These are phyloP conservation scores for Nothocercus julius DNA, from an alignment of 2,113 vertebrate genomes.

Conservation along the genomic window DNA sequence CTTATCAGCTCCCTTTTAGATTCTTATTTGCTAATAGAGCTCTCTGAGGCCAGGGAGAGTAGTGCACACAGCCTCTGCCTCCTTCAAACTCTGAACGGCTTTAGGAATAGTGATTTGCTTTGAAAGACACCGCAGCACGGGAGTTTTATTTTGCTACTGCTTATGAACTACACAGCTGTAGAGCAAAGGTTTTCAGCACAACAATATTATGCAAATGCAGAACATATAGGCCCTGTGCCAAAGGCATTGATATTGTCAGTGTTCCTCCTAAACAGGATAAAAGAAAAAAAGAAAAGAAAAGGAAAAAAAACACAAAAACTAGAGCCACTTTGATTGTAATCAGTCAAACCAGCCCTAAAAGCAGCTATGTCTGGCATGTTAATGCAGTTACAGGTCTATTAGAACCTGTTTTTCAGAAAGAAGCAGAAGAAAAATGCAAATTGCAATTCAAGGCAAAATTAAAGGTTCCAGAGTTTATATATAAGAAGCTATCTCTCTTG, in stretches of 20 bases:
- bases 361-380: too few relatives aligned
- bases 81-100: not conserved
- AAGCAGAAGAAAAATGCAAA: not conserved
- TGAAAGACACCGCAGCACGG: accelerated
- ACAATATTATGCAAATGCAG: not conserved
- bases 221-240: not conserved
- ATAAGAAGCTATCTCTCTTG: not conserved
- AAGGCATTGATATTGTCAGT: not conserved
- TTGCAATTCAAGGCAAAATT: not conserved
- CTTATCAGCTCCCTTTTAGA: not conserved
- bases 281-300: not conserved
- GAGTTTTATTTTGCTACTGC: not conserved
- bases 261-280: not conserved
- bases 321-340: not conserved
- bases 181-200: not conserved
- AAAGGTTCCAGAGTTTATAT: too few relatives aligned
- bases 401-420: too few relatives aligned
- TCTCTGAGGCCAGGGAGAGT: not conserved
- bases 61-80: not conserved
- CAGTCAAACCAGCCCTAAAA: too few relatives aligned
- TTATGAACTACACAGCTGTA: not conserved
- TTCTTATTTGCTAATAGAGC: not conserved
- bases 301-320: not conserved
- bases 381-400: too few relatives aligned
- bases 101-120: not conserved